These are phyloP conservation scores for Stictocephala bisonia DNA, from an alignment of 2,888 invertebrate genomes.

Conservation along the genomic window DNA sequence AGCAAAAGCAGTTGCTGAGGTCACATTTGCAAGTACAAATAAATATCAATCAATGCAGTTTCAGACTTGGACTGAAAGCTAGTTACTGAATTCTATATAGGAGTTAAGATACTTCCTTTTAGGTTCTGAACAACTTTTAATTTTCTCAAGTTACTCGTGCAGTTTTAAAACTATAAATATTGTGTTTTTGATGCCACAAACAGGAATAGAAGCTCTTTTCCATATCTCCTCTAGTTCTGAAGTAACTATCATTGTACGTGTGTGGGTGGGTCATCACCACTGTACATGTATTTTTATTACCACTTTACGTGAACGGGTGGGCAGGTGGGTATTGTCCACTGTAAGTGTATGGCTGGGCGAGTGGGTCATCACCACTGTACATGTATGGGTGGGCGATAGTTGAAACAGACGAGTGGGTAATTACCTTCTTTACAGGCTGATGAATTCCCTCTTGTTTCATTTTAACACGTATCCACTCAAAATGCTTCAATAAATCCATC, in stretches of 20 bases:
- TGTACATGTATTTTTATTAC: no score
- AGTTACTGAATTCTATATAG: not conserved
- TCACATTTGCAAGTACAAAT: constrained; percentile 10
- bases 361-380: no score
- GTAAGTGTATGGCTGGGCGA: no score
- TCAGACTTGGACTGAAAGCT: constrained; percentile 2
- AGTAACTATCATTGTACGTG: not conserved
- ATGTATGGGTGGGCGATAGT: no score
- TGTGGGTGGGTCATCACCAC: no score
- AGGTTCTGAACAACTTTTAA: not conserved
- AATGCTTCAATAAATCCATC: not conserved
- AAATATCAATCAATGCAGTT: constrained; percentile 1
- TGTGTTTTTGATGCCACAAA: not conserved
- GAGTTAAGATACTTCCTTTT: constrained; percentile 2
- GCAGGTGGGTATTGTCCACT: no score
- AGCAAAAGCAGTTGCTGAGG: constrained; percentile 3
- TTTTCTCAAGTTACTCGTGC: constrained; percentile 1
- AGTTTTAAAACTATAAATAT: constrained; percentile 6
- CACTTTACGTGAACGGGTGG: no score
- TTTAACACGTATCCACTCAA: not conserved
- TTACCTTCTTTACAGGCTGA: not conserved
- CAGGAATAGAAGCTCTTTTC: constrained; percentile 5
- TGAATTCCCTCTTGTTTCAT: constrained; percentile 13
- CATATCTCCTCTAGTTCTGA: not conserved
- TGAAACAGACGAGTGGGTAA: no score